Evolutionary conservation across 2,113 vertebrate genomes (phyloP).

Genomic region (Eidolon helvum): DNA sequence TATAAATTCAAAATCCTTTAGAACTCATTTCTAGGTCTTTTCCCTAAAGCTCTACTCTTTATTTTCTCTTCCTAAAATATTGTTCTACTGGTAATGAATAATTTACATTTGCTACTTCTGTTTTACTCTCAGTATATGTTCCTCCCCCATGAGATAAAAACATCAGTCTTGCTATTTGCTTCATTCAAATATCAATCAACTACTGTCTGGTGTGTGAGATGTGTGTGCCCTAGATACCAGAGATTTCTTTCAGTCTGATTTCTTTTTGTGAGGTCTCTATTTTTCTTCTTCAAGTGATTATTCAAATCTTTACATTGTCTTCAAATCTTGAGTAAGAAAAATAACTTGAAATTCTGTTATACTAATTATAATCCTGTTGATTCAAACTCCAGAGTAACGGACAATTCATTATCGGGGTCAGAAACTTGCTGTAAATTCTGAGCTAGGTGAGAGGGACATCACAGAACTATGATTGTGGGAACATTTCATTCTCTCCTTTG

Average conservation of each 20-base stretch:
- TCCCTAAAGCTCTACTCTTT: background rate
- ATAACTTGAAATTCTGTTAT: background rate
- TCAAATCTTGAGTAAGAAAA: background rate
- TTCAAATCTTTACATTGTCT: background rate
- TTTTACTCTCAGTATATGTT: background rate
- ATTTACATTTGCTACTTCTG: background rate
- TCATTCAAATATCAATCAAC: background rate
- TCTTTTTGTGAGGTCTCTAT: background rate
- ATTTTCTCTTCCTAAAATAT: background rate
- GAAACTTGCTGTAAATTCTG: background rate
- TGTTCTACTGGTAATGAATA: background rate
- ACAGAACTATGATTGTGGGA: background rate
- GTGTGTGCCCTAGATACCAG: background rate
- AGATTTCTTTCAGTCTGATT: background rate
- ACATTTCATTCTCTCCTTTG: background rate
- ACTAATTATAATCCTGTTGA: conserved; percentile 13
- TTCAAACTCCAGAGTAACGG: background rate
- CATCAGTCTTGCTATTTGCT: background rate
- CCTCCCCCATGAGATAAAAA: background rate
- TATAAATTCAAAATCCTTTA: background rate
- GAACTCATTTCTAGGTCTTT: background rate
- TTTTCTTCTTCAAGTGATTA: background rate
- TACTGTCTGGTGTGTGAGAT: background rate
- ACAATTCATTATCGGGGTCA: background rate
- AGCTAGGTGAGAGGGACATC: background rate